Base-by-base conservation (phyloP, 2,797 vertebrate species). In the Peromyscus aztecus region DNA sequence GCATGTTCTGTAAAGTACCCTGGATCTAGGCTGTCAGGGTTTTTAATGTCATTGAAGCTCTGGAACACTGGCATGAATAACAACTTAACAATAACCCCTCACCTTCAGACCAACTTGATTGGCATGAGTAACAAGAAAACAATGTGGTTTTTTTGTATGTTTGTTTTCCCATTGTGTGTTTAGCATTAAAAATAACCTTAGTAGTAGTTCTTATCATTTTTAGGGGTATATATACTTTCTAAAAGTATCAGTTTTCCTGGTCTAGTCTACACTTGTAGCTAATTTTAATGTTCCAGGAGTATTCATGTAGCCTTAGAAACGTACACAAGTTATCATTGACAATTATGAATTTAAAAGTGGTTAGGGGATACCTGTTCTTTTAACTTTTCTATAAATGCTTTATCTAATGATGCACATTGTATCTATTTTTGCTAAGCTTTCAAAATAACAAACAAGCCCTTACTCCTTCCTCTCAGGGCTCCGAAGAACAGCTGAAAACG, bases 1-100 rank as follows among this genome's bases (percentile, higher is more conserved):
- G 9, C 2, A 19, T 57, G 81, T 93, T 89, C 13, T 61, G 3
- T 71, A 78, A 12, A 52, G 55, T 16, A 77, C 31, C 87, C 80
- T 67, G 67, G 73, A 78, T 69, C 49, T 55, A 34, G 27, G 13
- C 12, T 94, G 13, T 31, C 23, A 3, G 23, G 40, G 40, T 52
- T 16, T 95, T 85, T 49, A 81, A 89, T 75, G n/a, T 93, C 24
- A 94, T 49, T 14, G 34, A 89, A 49, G 81, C 21, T 85, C 46
- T 49, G 0, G 31, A 2, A 19, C 52, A 55, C 2, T 6, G 29
- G 19, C 4, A 29, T 34, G 17, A 91, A 7, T 69, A 63, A 40
- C 61, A 84, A 94, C n/a, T 23, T 37, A 71, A 40, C 37, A 73
- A 73, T 19, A 11, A 40, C 37, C 34, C 17, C n/a, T 34, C 67